Base-by-base conservation (phyloP, 2,888 invertebrate genomes). In the Temnothorax rugatulus region DNA sequence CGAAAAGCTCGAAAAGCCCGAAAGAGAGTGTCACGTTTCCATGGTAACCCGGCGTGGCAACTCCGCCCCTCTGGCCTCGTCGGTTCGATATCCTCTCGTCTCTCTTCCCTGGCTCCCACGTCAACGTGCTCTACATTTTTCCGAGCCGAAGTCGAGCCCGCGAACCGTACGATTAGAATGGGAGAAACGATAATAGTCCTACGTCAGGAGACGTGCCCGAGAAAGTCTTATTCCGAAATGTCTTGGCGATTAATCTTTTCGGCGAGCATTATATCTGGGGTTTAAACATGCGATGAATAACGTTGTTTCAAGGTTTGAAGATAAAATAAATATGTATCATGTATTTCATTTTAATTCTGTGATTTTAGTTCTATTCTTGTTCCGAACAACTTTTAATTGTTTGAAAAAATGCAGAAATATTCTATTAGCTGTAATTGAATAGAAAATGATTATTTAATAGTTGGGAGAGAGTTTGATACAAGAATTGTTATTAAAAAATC, bases 11-110 rank as follows among this genome's bases (percentile, higher is more conserved):
- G 92, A 92, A 92, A 92, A 92, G 92, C 91, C 89, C 90, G 91
- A 93, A 93, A 94, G 93, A 93, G 93, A 94, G 94, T 93, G 94
- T 94, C 94, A 93, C 93, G 94, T 94, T 92, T 87, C 94, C 93
- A 93, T 94, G 92, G 93, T 91, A 94, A 94, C 94, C 93, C 83
- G 90, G 89, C 89, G 91, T 90, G 91, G 91, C 91, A 92, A 94
- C 94, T 94, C 94, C 94, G 93, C 94, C 94, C 93, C 93, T 54
- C 68, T 92, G 89, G 90, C 91, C 91, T 90, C 91, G 92, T 90
- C 91, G 93, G 94, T 93, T 94, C 94, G 94, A 94, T 94, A 94
- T 94, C 93, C 94, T 93, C 92, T 91, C 92, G 91, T 87, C 90
- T 86, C 87, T 77, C 85, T 88, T 89, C 86, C 84, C 88, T 86